Evolutionary conservation across 2,113 vertebrate genomes (phyloP), one percentile per base, ranked within the genome.

Genomic region (Eupsittula cactorum): DNA sequence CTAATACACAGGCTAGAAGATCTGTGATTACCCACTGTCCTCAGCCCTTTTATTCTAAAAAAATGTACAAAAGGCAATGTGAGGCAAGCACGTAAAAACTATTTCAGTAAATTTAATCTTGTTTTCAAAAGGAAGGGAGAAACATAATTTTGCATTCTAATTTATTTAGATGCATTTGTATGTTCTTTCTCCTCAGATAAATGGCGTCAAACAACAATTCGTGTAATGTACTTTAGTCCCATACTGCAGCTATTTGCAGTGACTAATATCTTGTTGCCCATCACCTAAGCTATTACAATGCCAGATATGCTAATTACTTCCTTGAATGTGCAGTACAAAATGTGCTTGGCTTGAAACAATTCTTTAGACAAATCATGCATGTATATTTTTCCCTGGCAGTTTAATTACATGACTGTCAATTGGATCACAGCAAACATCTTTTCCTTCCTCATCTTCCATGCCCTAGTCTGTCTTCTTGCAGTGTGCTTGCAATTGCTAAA

Each of bases 351-450:
- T 92, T 88, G 65, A 97, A 97, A 93, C 75, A 71, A 69, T 89
- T 96, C 92, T 96, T 95, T 75, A 96, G 84, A 94, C 46, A 91
- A 91, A 85, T 59, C 96, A 82, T 96, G 52, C 28, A 24, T 62
- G n/a, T 59, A n/a, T 82, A 84, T 92, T 92, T 74, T 90, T 49
- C 83, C 77, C 92, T 97, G 96, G 94, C 96, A 98, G 91, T 93
- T 96, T 98, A 98, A 98, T 97, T 97, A 95, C 86, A 95, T 14
- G 0, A 86, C 91, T 98, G 96, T 98, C 97, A 97, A 63, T 81
- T 95, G 86, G 84, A 97, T 97, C 94, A 96, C 82, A 96, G 95
- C 86, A 96, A 97, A 97, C 83, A 91, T 86, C 86, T 92, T 91
- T 94, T 96, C 85, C 81, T 94, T 90, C 93, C 84, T 93, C 78